Evolutionary conservation across 37 sponge, comb jelly and placozoan species (phyloP).

Genomic region (Cliona cf. orientalis): DNA sequence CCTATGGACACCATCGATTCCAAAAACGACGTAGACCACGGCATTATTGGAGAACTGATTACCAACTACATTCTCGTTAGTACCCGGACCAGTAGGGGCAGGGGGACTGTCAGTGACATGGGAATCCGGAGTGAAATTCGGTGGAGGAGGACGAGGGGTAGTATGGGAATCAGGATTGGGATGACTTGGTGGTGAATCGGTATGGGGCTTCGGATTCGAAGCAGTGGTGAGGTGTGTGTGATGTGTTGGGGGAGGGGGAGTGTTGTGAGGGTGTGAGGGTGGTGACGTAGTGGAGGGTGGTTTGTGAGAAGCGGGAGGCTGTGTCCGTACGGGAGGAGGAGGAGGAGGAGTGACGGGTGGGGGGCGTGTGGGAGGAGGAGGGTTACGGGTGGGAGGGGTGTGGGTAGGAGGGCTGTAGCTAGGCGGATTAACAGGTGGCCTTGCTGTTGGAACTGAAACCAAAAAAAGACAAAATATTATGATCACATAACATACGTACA

Average conservation of each 20-base stretch:
- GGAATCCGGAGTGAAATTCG: neutral
- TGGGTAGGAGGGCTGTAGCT: neutral
- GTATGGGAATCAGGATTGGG: neutral
- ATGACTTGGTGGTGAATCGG: neutral
- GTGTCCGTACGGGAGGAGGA: neutral
- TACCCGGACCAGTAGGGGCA: neutral
- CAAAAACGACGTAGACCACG: constrained; percentile 75
- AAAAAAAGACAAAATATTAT: neutral
- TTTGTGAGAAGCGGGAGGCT: constrained; percentile 4
- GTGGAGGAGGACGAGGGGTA: neutral
- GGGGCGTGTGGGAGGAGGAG: neutral
- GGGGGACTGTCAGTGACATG: neutral
- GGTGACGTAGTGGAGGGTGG: neutral
- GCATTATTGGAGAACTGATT: constrained; percentile 37
- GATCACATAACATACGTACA: neutral
- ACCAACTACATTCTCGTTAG: neutral
- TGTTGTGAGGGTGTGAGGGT: neutral
- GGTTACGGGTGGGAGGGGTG: neutral
- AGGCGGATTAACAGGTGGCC: neutral
- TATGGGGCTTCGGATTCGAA: neutral
- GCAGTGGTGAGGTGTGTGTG: neutral
- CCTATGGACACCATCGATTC: constrained; percentile 45
- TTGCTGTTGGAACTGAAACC: neutral
- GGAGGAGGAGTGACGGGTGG: constrained; percentile 20
- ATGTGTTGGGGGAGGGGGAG: neutral